These are phyloP conservation scores for Lonchura striata DNA, from an alignment of 2,113 vertebrate genomes.

Conservation along the genomic window DNA sequence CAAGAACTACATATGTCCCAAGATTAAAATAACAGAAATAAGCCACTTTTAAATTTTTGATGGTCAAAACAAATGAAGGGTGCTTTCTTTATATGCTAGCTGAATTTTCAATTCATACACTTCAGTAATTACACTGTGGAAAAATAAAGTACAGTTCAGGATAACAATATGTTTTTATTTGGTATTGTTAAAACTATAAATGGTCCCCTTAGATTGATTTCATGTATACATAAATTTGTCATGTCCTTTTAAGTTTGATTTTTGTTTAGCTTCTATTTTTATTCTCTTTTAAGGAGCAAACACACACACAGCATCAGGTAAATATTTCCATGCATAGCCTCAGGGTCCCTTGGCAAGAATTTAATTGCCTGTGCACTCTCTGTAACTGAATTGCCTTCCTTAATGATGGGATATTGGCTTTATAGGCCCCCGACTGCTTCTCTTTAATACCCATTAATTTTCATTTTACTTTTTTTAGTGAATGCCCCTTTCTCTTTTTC, in stretches of 20 bases:
- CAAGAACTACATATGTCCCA: constrained; percentile 14
- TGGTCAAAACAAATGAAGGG: neutral
- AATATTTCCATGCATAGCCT: constrained; percentile 15
- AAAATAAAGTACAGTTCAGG: neutral
- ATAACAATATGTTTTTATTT: neutral
- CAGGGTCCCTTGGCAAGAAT: constrained; percentile 11
- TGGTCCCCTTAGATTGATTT: neutral
- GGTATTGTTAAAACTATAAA: neutral
- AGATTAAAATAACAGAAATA: constrained; percentile 51
- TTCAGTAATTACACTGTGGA: neutral
- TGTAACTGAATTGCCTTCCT: constrained; percentile 36
- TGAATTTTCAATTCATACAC: neutral
- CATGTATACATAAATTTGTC: neutral
- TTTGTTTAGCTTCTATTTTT: neutral
- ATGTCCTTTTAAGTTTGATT: neutral
- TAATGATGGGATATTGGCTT: constrained; percentile 26
- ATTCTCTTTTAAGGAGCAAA: neutral
- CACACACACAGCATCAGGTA: neutral
- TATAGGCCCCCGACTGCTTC: neutral
- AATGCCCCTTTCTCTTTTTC: neutral
- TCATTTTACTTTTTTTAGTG: neutral
- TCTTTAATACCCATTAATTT: constrained; percentile 22
- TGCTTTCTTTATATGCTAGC: neutral
- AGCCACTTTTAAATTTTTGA: constrained; percentile 9
- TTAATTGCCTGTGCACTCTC: constrained; percentile 27